phyloP scores from a whole-genome alignment of 2,888 invertebrate species.

The Bellardia pandia region DNA sequence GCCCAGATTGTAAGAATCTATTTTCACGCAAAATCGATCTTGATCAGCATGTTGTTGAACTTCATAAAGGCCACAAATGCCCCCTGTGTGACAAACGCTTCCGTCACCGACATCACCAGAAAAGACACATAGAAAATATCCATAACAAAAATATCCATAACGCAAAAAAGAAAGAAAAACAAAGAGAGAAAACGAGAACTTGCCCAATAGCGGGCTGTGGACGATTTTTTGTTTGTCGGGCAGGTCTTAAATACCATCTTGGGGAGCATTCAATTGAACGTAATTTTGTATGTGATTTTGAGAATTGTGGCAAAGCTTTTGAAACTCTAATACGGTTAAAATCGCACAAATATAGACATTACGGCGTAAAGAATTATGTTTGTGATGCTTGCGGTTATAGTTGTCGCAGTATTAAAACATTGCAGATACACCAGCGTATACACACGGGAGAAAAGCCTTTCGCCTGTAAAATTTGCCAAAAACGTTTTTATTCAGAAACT shows the following conservation, averaged over 20 bases:
- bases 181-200: conserved; percentile 26
- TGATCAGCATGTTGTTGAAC: conserved; percentile 2
- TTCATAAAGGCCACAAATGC: conserved; percentile 49
- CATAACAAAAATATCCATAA: conserved; percentile 70
- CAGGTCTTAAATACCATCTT: conserved; percentile 75
- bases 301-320: conserved; percentile 78
- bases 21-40: conserved; percentile 50
- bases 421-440: conserved; percentile 77
- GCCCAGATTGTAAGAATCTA: conserved; percentile 5
- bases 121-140: conserved; percentile 73
- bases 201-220: conserved; percentile 77
- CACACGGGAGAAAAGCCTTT: conserved; percentile 80
- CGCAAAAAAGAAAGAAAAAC: too few relatives aligned
- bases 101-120: conserved; percentile 72
- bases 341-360: neutral
- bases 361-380: conserved; percentile 75
- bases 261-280: conserved; percentile 76
- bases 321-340: conserved; percentile 67
- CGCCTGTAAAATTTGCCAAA: conserved; percentile 77
- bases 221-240: conserved; percentile 76
- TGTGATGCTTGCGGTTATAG: conserved; percentile 80
- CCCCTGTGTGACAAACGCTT: conserved; percentile 74
- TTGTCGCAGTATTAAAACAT: conserved; percentile 77
- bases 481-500: conserved; percentile 77
- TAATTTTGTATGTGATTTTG: conserved; percentile 75